Evolutionary conservation across 1,140 invertebrate genomes (phyloP).

Genomic region (Chrysoperla carnea): DNA sequence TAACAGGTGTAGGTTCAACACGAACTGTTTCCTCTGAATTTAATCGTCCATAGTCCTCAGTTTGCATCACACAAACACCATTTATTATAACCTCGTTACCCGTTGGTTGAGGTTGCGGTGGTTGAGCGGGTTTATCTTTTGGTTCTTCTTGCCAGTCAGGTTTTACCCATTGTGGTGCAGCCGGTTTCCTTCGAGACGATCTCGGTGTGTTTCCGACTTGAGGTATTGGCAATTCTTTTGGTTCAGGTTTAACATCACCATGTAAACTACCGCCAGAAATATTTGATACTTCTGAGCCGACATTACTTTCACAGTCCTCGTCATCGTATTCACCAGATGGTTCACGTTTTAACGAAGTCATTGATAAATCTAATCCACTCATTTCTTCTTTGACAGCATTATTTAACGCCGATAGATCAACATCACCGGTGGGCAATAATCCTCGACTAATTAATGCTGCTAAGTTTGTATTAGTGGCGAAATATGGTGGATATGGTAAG

Average conservation of each 20-base stretch:
- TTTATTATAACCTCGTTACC: conserved; percentile 74
- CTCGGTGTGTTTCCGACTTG: conserved; percentile 27
- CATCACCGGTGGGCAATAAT: conserved; percentile 31
- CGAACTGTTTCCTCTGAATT: conserved; percentile 47
- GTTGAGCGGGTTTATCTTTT: conserved; percentile 27
- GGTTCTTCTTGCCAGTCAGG: conserved; percentile 67
- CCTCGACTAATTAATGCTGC: conserved; percentile 50
- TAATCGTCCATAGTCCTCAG: conserved; percentile 44
- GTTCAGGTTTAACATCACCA: conserved; percentile 31
- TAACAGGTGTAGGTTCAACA: conserved; percentile 49
- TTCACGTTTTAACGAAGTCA: conserved; percentile 58
- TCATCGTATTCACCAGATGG: conserved; percentile 48
- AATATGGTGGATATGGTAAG: conserved; percentile 55
- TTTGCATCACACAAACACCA: conserved; percentile 79
- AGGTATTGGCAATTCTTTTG: conserved; percentile 29
- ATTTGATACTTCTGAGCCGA: conserved; percentile 56
- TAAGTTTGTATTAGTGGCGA: conserved; percentile 48
- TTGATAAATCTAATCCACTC: conserved; percentile 61
- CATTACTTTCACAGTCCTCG: conserved; percentile 54
- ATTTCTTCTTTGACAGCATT: conserved; percentile 57
- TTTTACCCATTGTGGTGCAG: conserved; percentile 92
- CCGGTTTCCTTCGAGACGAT: conserved; percentile 69
- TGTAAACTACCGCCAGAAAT: conserved; percentile 25
- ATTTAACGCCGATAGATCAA: conserved; percentile 28
- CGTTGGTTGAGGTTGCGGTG: conserved; percentile 23